Base-by-base conservation (phyloP, 2,888 invertebrate species). In the Acleris emargana region DNA sequence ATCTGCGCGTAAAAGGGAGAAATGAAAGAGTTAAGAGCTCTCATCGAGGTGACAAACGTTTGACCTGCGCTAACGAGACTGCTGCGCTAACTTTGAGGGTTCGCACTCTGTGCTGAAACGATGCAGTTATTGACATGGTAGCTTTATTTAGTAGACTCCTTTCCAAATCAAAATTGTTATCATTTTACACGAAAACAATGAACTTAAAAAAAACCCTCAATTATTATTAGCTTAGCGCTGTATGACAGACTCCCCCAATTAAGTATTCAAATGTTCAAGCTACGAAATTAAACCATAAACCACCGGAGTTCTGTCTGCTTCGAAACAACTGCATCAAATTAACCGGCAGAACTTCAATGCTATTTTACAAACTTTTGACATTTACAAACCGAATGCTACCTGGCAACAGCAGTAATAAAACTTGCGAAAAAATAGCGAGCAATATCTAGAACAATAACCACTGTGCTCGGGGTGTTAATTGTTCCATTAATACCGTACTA, bases 31-130 rank as follows among this genome's bases (percentile, higher is more conserved):
- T 69, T 68, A 69, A 72, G 69, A 75, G 71, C 62, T 60, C 71
- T 67, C 68, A 64, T 68, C 66, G 71, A 74, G 73, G 76, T 78
- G 78, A 78, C 77, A 80, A 76, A 78, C 72, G 64, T 71, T 67
- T 75, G 75, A 76, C 75, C 72, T 62, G 52, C 71, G 68, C 77
- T 83, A 84, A 87, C 80, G 80, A 85, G 81, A 75, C 74, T 75
- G 75, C 76, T 38, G 38, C 38, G 38, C 38, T 38, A 76, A 77
- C 77, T 78, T 74, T 76, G 73, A 78, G 67, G 49, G 54, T 18
- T 43, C 38, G 53, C 7, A 28, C 22, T 17, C 17, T 16, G 47
- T 54, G 20, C 32, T 18, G 17, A 11, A 49, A 43, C 9, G 20
- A 2, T 9, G 38, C 38, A 13, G 38, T 38, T 38, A 38, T 13